Evolutionary conservation across 1,140 invertebrate genomes (phyloP), one percentile per base, ranked within the genome.

Genomic region (Holcopasites calliopsidis): DNA sequence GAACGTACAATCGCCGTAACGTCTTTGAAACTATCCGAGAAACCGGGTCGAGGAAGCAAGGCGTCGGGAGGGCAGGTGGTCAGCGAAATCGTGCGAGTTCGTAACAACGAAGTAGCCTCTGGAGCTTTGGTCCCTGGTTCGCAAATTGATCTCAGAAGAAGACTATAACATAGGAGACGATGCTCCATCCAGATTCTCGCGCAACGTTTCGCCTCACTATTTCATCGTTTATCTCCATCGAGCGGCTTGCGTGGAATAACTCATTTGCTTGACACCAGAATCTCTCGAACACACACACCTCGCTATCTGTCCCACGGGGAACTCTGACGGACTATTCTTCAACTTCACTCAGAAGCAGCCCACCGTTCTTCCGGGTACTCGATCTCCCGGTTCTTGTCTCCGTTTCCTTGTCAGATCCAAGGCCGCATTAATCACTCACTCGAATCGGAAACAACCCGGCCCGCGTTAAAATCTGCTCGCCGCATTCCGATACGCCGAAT

Each of bases 401-500:
- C 16, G 55, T n/a, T 7, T 13, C 18, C 18, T 33, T 64, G 60
- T 64, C 60, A 44, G 40, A 3, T 21, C 11, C 42, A 47, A 26
- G 2, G 18, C 31, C 42, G 60, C 60, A 31, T 64, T 64, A 64
- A 64, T 64, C 60, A 21, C 42, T 47, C 40, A 31, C 26, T 21
- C 28, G 4, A 62, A 13, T 33, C 40, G n/a, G n/a, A 0, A 28
- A 21, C 7, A 62, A n/a, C 26, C 60, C 40, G 11, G n/a, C 11
- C 26, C 2, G 1, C 28, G n/a, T 60, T 10, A 16, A 26, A 26
- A 1, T 8, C 57, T 1, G 1, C 2, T 10, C 10, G 16, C 1
- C 16, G 16, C 23, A 18, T 42, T 18, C 18, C 23, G 58, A 40
- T 8, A 7, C 23, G 3, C 16, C 2, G 16, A 61, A 13, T 44